Evolutionary conservation across 2,888 invertebrate species (phyloP), one percentile per base, ranked within the genome.

Genomic region (Drosophila multiciliata): DNA sequence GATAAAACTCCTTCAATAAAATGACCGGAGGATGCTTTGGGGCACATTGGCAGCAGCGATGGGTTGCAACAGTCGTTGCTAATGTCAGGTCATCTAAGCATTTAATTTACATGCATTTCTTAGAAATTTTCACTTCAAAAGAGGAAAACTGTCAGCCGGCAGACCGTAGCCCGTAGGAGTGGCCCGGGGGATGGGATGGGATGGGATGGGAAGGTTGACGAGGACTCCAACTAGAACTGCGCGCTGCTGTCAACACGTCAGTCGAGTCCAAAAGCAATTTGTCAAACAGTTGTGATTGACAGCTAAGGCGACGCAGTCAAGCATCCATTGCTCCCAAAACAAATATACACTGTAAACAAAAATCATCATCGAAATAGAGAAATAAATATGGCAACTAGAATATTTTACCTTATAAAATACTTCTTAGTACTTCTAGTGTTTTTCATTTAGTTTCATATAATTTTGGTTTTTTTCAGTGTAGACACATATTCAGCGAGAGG

Each of bases 201-300:
- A n/a, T 26, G 20, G n/a, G 17, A 8, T 20, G 23, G 29, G 8
- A n/a, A n/a, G 9, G 50, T 23, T 54, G 35, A 45, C n/a, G 38
- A 15, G 35, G 20, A 35, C 29, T 35, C 4, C 9, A 29, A 48
- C 48, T 49, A 20, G 33, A 48, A 38, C 57, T 57, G 26, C 54
- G 55, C 29, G 36, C 36, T 45, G 29, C 83, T 77, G 78, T 78
- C 89, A 90, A 64, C 85, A 77, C 74, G 80, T 86, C 89, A 89
- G 75, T 68, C 69, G 75, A 67, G 83, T 86, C 80, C 89, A 82
- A 89, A 83, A 87, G 84, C 89, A 87, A 87, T 90, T 87, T 87
- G 87, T 87, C 87, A 87, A 78, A 60, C 87, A 78, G 81, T 83
- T 90, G 84, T 89, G 89, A 87, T 90, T 87, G 87, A 89, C 87